These are phyloP conservation scores for Cydia strobilella DNA, from an alignment of 1,140 invertebrate species.

Conservation along the genomic window DNA sequence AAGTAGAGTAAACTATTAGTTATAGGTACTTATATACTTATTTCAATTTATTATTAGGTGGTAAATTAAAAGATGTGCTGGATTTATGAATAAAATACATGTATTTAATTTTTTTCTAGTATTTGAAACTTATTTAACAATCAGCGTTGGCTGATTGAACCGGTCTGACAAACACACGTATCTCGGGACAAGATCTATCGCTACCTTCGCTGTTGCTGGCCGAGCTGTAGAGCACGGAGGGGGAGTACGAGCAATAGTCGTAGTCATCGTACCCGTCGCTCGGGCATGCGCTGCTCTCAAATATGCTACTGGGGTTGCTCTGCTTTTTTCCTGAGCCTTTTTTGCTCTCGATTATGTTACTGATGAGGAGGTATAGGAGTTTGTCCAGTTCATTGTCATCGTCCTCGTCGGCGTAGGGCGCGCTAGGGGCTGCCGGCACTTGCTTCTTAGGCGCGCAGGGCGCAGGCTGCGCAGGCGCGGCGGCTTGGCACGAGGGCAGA, in stretches of 20 bases:
- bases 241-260: background rate
- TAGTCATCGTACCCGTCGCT: background rate
- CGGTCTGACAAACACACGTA: background rate
- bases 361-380: constrained; percentile 54
- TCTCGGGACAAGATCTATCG: background rate
- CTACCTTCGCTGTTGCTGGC: background rate
- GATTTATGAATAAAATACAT: background rate
- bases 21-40: no score
- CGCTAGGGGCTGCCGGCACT: background rate
- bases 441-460: constrained; percentile 34
- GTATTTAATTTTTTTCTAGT: background rate
- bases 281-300: background rate
- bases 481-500: constrained; percentile 35
- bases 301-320: background rate
- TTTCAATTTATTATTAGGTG: no score
- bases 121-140: background rate
- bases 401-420: constrained; percentile 35
- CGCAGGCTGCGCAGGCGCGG: constrained; percentile 34
- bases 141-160: background rate
- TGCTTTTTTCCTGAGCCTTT: constrained; percentile 6
- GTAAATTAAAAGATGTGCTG: no score
- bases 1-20: no score
- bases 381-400: constrained; percentile 47
- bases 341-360: constrained; percentile 8
- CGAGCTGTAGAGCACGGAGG: background rate